Conservation (phyloP, 2,797 vertebrate species). For the Bovichtus variegatus region DNA sequence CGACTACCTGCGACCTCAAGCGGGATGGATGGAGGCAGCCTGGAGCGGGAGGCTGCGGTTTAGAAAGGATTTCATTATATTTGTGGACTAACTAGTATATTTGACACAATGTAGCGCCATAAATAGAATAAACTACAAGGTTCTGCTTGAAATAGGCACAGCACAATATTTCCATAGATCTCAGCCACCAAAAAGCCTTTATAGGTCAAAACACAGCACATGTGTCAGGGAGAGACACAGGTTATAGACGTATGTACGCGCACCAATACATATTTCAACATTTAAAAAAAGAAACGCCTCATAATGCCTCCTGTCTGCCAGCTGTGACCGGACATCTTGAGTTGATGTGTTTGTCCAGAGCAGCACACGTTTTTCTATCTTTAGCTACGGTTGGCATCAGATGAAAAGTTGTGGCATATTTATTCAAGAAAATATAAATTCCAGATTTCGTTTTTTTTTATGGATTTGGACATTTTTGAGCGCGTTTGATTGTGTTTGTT, state of each 20-base stretch:
- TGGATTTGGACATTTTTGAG: background rate
- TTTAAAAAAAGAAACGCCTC: background rate
- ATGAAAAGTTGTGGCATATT: constrained; percentile 37
- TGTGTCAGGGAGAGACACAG: background rate
- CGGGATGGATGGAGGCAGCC: constrained; percentile 36
- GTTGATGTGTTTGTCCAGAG: constrained; percentile 33
- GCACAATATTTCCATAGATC: constrained; percentile 47
- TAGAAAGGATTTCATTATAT: constrained; percentile 61
- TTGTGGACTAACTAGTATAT: constrained; percentile 62
- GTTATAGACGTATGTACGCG: background rate
- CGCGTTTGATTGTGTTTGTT: constrained; percentile 25
- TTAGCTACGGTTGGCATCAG: constrained; percentile 51
- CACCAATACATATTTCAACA: background rate
- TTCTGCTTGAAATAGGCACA: constrained; percentile 52
- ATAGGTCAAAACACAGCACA: background rate
- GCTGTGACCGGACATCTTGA: constrained; percentile 52
- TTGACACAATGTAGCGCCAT: constrained; percentile 55
- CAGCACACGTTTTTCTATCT: constrained; percentile 42
- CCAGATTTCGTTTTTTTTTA: constrained; percentile 45
- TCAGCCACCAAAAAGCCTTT: background rate
- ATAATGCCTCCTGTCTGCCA: constrained; percentile 46
- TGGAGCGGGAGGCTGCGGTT: constrained; percentile 66
- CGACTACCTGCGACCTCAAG: constrained; percentile 68
- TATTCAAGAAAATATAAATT: constrained; percentile 24
- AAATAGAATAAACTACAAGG: constrained; percentile 67